These are phyloP conservation scores for Garrulus glandarius DNA, from an alignment of 2,797 vertebrate species.

Conservation along the genomic window DNA sequence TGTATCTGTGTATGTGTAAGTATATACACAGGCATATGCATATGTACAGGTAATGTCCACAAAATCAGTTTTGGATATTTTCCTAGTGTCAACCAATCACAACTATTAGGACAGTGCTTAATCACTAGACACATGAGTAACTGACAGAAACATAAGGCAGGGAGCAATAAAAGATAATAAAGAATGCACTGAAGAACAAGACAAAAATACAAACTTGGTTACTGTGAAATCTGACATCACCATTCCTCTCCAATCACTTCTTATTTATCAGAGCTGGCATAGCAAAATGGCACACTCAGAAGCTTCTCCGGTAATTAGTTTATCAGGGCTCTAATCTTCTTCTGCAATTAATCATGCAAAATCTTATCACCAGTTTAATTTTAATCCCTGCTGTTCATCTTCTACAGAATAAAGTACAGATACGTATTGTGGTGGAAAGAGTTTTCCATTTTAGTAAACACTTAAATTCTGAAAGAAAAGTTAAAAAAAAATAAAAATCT, in stretches of 20 bases:
- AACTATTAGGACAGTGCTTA: background rate
- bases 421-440: background rate
- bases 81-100: background rate
- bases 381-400: slow-evolving; percentile 7
- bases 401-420: background rate
- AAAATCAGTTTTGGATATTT: background rate
- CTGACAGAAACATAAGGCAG: background rate
- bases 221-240: background rate
- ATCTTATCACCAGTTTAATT: background rate
- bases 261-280: background rate
- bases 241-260: background rate
- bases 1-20: background rate
- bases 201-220: background rate
- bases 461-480: background rate
- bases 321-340: background rate
- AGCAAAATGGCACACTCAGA: background rate
- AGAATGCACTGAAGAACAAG: background rate
- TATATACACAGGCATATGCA: background rate
- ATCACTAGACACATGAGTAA: background rate
- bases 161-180: background rate
- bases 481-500: background rate
- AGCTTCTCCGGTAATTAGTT: background rate
- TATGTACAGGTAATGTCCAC: background rate
- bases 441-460: background rate
- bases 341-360: background rate